These are phyloP conservation scores for Stichodactyla helianthus DNA, from an alignment of 64 coral and sea anemone genomes.

Conservation along the genomic window DNA sequence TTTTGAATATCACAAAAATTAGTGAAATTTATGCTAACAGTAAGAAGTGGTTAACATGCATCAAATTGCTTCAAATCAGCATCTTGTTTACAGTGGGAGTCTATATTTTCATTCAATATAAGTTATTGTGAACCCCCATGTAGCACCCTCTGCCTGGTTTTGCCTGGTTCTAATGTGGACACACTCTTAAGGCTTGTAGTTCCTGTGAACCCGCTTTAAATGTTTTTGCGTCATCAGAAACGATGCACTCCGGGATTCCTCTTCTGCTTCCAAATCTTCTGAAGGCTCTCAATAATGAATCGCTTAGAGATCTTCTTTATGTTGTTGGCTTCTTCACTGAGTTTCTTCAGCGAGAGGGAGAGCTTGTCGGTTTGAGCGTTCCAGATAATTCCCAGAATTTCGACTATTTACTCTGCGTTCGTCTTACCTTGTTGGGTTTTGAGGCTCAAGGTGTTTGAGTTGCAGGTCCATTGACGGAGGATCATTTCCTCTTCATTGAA, in stretches of 20 bases:
- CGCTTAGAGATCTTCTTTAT: slow-evolving; percentile 18
- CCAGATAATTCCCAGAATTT: slow-evolving; percentile 51
- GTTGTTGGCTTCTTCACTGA: slow-evolving; percentile 6
- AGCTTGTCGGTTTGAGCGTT: slow-evolving; percentile 42
- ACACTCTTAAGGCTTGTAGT: slow-evolving; percentile 5
- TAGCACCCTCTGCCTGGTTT: too few species aligned
- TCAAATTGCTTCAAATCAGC: too few species aligned
- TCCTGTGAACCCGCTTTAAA: slow-evolving; percentile 21
- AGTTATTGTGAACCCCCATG: too few species aligned
- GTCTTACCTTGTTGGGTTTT: slow-evolving; percentile 16
- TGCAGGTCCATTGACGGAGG: slow-evolving; percentile 35
- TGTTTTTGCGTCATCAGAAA: too few species aligned
- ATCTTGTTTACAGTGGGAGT: too few species aligned
- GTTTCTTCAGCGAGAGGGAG: slow-evolving; percentile 23
- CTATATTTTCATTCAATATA: too few species aligned
- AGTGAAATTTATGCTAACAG: too few species aligned
- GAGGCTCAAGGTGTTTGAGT: slow-evolving; percentile 31
- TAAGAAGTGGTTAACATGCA: too few species aligned
- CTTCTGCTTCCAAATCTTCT: too few species aligned
- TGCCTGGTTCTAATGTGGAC: too few species aligned
- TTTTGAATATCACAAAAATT: too few species aligned
- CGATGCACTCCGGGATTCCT: too few species aligned
- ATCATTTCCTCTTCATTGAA: slow-evolving; percentile 43
- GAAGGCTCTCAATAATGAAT: neutral
- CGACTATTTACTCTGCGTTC: slow-evolving; percentile 47